A percentile compares a stretch with the other conserved stretches of the same genome.
phyloP scores from a whole-genome alignment of 2,113 vertebrate species.

The Prochilodus magdalenae region DNA sequence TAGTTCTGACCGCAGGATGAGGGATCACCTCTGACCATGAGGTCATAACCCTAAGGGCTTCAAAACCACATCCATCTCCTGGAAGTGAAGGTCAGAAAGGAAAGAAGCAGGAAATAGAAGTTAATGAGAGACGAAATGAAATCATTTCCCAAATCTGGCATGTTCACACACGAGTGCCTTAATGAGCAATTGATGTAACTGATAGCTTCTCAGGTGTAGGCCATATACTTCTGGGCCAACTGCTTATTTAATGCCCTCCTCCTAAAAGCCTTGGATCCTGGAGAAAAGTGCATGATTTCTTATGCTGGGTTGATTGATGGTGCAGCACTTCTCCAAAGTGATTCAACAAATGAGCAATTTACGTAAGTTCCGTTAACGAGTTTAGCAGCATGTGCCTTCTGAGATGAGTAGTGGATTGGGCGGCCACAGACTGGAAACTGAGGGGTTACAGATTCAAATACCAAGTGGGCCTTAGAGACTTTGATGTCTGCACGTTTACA shows the following conservation, averaged over 20 bases:
- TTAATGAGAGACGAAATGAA: slow-evolving; percentile 1
- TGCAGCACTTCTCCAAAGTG: background rate
- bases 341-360: background rate
- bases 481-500: background rate
- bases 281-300: background rate
- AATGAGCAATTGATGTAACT: background rate
- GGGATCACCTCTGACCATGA: slow-evolving; percentile 1
- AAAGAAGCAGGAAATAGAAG: background rate
- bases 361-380: background rate
- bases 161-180: background rate
- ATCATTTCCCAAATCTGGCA: background rate
- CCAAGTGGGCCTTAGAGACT: background rate
- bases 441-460: background rate
- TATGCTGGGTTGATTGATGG: background rate
- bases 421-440: background rate
- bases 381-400: background rate
- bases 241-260: background rate
- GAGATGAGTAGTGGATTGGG: background rate
- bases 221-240: background rate
- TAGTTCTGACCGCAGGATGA: background rate
- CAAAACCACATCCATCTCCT: background rate
- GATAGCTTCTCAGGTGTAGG: background rate
- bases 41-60: background rate
- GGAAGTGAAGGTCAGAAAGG: background rate
- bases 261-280: background rate